phyloP scores from a whole-genome alignment of 1,140 invertebrate genomes.

The Nasonia longicornis region DNA sequence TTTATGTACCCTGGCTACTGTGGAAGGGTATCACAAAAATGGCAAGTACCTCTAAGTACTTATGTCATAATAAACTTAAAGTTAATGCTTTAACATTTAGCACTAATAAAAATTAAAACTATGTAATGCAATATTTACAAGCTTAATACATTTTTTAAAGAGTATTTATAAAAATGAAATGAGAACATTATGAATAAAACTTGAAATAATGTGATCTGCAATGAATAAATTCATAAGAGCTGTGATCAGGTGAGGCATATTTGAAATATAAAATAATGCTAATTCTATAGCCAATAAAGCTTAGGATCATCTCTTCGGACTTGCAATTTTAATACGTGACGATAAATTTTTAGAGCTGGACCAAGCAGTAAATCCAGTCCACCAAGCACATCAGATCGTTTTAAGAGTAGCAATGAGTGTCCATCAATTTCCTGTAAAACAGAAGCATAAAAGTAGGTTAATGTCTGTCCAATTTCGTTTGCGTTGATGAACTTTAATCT shows the following conservation, averaged over 20 bases:
- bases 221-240: conserved; percentile 31
- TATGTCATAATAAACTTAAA: conserved; percentile 25
- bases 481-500: background rate
- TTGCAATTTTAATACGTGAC: conserved; percentile 80
- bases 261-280: conserved; percentile 12
- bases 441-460: conserved; percentile 35
- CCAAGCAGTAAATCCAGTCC: conserved; percentile 84
- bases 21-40: conserved; percentile 28
- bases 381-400: conserved; percentile 82
- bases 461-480: conserved; percentile 8
- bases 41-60: conserved; percentile 29
- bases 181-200: background rate
- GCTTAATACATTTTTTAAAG: conserved; percentile 15
- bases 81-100: conserved; percentile 19
- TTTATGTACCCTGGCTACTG: conserved; percentile 7
- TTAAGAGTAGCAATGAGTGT: conserved; percentile 82
- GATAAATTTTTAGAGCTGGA: conserved; percentile 88
- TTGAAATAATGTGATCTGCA: conserved; percentile 14
- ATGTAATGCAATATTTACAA: conserved; percentile 39
- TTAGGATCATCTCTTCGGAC: conserved; percentile 76
- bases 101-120: conserved; percentile 31
- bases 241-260: conserved; percentile 2
- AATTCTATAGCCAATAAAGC: conserved; percentile 72
- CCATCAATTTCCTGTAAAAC: conserved; percentile 88
- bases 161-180: conserved; percentile 38